phyloP scores from a whole-genome alignment of 1,140 invertebrate species.

The Drosophila pandora region DNA sequence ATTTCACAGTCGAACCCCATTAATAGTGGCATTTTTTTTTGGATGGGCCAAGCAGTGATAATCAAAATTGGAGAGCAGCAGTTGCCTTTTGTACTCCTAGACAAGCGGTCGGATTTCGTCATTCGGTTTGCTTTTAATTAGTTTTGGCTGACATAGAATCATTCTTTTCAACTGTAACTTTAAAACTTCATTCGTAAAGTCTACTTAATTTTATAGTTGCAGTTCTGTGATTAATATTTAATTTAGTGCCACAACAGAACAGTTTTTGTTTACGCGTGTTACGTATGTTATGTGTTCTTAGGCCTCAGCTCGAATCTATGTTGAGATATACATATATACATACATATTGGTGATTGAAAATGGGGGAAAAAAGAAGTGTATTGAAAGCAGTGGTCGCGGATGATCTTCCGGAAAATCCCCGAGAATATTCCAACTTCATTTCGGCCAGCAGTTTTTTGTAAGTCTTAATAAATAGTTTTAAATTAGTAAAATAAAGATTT shows the following conservation, averaged over 20 bases:
- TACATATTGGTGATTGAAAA: neutral
- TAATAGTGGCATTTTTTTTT: neutral
- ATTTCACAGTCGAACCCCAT: neutral
- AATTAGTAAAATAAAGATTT: neutral
- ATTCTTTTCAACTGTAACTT: too few relatives aligned
- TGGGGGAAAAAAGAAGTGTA: conserved; percentile 2
- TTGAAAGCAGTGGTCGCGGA: conserved; percentile 80
- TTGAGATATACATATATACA: too few relatives aligned
- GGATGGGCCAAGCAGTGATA: neutral
- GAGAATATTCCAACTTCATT: conserved; percentile 70
- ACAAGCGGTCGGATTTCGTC: neutral
- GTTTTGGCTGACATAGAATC: too few relatives aligned
- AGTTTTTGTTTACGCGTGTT: too few relatives aligned
- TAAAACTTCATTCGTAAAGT: too few relatives aligned
- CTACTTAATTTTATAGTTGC: too few relatives aligned
- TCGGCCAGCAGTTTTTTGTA: conserved; percentile 78
- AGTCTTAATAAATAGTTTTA: conserved; percentile 10
- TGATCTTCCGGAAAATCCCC: conserved; percentile 78
- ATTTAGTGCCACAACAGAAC: too few relatives aligned
- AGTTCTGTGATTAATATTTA: too few relatives aligned
- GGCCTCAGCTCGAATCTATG: too few relatives aligned
- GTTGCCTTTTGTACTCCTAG: neutral
- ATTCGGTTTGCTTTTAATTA: too few relatives aligned
- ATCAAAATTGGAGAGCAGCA: neutral
- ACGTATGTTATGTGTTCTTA: too few relatives aligned